Evolutionary conservation across 2,113 vertebrate genomes (phyloP), one percentile per base, ranked within the genome.

Genomic region (Anseranas semipalmata): DNA sequence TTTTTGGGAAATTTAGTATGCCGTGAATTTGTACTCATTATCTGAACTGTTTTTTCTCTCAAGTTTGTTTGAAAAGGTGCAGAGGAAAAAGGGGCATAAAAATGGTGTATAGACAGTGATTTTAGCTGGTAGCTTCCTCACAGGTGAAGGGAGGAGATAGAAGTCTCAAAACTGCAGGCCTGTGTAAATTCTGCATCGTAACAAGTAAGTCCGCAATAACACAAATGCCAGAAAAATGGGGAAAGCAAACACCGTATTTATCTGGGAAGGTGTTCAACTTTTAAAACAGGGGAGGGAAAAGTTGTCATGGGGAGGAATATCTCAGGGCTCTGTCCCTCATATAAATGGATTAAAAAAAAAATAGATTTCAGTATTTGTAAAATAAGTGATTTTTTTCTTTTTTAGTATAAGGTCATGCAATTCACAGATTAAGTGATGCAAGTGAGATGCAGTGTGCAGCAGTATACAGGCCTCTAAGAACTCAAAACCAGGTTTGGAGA

Each of bases 211-310:
- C 9, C 15, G 65, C 33, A 75, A 37, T 85, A 60, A 62, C 63
- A 65, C 6, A 93, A 78, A 91, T 58, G 33, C 59, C 86, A 10
- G 68, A 67, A 83, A 86, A 88, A n/a, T 4, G 19, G 16, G 10
- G 53, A 82, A 80, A 95, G 22, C 74, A 72, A 95, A 93, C 56
- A 78, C n/a, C 6, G 7, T 39, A 10, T 75, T 55, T 90, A 52
- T 66, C 67, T 72, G 73, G 55, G 33, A 86, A 83, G 37, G 22
- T 80, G 73, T 72, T 45, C 27, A 71, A 12, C 25, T 37, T 93
- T 89, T 96, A 71, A 93, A 93, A 66, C 63, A 66, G 41, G 50
- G 58, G 33, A 93, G 67, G 52, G 39, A 83, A 90, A 79, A 86
- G 62, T 74, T 89, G 30, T 39, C 5, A 6, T 45, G 24, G 12